Percentiles rank a stretch among this genome's conserved stretches.
Evolutionary conservation across 2,113 vertebrate genomes (phyloP).

Genomic region (Numida meleagris): DNA sequence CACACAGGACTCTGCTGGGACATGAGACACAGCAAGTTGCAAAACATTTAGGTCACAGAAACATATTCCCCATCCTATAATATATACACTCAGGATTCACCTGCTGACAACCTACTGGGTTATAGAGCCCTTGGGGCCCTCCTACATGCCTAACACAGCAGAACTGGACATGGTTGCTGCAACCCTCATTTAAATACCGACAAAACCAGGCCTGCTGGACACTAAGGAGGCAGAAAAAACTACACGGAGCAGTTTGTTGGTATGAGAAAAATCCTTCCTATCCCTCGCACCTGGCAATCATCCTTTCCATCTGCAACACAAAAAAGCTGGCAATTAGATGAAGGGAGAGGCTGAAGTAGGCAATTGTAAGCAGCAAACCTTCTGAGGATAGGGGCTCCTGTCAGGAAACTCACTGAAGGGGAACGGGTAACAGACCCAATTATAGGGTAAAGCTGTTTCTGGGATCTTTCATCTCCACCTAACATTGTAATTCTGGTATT

Average conservation of each 20-base stretch:
- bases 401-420: slow-evolving; percentile 55
- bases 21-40: neutral
- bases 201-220: neutral
- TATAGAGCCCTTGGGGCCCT: neutral
- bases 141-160: neutral
- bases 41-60: neutral
- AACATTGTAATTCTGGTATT: slow-evolving; percentile 14
- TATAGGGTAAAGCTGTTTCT: slow-evolving; percentile 53
- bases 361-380: slow-evolving; percentile 35
- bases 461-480: slow-evolving; percentile 27
- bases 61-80: neutral
- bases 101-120: neutral
- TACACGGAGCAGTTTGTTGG: neutral
- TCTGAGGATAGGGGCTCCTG: slow-evolving; percentile 41
- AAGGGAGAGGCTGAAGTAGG: slow-evolving; percentile 15
- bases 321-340: slow-evolving; percentile 23
- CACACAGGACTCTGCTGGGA: neutral
- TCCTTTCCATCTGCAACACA: slow-evolving; percentile 16
- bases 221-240: neutral
- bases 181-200: neutral
- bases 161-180: neutral
- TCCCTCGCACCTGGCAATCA: slow-evolving; percentile 30
- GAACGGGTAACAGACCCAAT: slow-evolving; percentile 55
- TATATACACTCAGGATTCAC: neutral
- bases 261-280: neutral